Percentiles rank a stretch among this genome's conserved stretches.
Conservation (phyloP, 2,888 invertebrate genomes). For the Torymus auratus region DNA sequence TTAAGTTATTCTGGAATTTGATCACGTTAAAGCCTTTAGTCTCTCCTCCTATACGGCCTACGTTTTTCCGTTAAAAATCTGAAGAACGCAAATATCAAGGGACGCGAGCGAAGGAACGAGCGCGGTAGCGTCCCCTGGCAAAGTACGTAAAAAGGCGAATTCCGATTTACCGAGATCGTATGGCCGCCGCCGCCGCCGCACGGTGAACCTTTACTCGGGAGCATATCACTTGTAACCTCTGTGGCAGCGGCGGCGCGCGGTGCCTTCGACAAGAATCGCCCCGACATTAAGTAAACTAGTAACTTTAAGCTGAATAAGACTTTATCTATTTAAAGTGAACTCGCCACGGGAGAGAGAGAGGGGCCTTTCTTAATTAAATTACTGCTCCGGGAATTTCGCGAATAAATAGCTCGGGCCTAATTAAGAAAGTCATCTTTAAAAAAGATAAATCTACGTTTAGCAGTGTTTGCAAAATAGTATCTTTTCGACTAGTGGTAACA, state of each 20-base stretch:
- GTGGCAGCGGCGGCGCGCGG: not conserved
- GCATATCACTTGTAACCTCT: constrained; percentile 43
- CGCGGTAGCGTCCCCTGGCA: constrained; percentile 22
- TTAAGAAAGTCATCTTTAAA: constrained; percentile 31
- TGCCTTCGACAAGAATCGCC: constrained; percentile 43
- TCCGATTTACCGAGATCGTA: constrained; percentile 50
- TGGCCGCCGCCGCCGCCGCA: not conserved
- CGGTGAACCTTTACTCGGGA: constrained; percentile 28
- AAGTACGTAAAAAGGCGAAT: constrained; percentile 46
- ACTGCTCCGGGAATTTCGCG: constrained; percentile 17
- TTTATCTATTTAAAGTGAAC: constrained; percentile 36
- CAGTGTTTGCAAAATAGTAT: constrained; percentile 15
- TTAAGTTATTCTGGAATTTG: constrained; percentile 46
- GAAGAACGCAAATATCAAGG: constrained; percentile 51
- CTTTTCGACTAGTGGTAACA: not conserved
- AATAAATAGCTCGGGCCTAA: constrained; percentile 43
- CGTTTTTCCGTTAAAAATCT: constrained; percentile 46
- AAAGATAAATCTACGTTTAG: constrained; percentile 39
- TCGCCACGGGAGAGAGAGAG: not conserved
- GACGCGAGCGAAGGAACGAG: constrained; percentile 11
- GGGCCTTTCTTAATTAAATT: constrained; percentile 41
- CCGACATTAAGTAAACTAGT: constrained; percentile 44
- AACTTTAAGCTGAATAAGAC: constrained; percentile 47
- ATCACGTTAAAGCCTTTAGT: not conserved
- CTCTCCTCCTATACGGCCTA: not conserved